Evolutionary conservation across 2,797 vertebrate species (phyloP).

Genomic region (Ciconia nigra): DNA sequence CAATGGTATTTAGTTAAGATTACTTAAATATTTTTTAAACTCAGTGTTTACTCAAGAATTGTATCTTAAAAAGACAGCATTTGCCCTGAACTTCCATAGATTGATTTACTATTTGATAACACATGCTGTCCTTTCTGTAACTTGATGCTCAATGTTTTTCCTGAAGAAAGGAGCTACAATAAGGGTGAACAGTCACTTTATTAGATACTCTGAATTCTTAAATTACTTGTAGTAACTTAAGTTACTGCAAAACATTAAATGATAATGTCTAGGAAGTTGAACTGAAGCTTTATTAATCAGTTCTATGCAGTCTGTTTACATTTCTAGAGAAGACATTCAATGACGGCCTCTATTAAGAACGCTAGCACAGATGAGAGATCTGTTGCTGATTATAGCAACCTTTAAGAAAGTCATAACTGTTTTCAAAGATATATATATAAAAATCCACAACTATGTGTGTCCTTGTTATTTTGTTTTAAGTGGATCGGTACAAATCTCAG

Average conservation of each 20-base stretch:
- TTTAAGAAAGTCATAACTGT: background rate
- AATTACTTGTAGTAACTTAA: background rate
- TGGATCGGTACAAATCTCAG: background rate
- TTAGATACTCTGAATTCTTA: background rate
- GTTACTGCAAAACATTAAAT: background rate
- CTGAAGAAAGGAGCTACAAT: background rate
- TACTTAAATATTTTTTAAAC: background rate
- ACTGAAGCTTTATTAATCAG: background rate
- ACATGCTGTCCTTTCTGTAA: background rate
- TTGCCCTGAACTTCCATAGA: background rate
- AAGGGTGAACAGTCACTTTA: background rate
- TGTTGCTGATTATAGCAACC: background rate
- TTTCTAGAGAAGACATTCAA: background rate
- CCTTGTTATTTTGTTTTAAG: background rate
- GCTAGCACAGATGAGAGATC: background rate
- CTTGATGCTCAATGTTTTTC: background rate
- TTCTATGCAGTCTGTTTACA: background rate
- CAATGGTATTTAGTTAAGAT: background rate
- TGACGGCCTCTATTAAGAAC: background rate
- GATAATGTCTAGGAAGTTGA: background rate
- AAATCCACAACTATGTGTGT: background rate
- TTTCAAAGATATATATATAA: background rate
- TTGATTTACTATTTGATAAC: background rate
- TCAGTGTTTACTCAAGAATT: background rate
- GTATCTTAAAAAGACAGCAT: accelerated